Evolutionary conservation across 2,888 invertebrate species (phyloP).

Genomic region (Drosophila longiperda): DNA sequence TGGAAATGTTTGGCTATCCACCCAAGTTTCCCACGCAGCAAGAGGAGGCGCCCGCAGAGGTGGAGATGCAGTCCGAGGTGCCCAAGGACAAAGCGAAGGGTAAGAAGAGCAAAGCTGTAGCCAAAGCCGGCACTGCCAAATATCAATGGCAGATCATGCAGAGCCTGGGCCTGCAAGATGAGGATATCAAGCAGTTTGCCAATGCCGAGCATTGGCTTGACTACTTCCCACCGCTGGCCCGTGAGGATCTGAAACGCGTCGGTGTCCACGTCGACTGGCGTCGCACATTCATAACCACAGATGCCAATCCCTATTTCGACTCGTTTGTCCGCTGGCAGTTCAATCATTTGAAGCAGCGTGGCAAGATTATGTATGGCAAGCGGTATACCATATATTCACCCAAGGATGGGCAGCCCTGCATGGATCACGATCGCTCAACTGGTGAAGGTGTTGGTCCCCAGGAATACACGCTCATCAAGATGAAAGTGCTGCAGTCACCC

Average conservation of each 20-base stretch:
- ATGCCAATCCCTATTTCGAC: conserved; percentile 98
- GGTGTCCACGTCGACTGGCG: conserved; percentile 99
- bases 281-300: conserved; percentile 98
- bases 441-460: conserved; percentile 99
- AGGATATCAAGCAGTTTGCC: conserved; percentile 97
- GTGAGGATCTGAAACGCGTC: conserved; percentile 93
- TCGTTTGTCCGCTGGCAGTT: conserved; percentile 99
- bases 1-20: conserved; percentile 95
- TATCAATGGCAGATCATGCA: conserved; percentile 99
- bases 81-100: conserved; percentile 95
- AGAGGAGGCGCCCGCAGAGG: conserved; percentile 84
- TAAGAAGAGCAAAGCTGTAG: conserved; percentile 97
- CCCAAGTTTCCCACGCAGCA: conserved; percentile 91
- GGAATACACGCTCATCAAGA: conserved; percentile 98
- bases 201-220: conserved; percentile 97
- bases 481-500: conserved; percentile 89
- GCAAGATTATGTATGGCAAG: conserved; percentile 98
- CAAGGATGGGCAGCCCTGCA: conserved; percentile 98
- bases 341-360: conserved; percentile 91
- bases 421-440: conserved; percentile 98
- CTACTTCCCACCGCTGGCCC: conserved; percentile 97
- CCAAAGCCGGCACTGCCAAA: conserved; percentile 94
- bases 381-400: conserved; percentile 98
- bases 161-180: conserved; percentile 93
- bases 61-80: conserved; percentile 86